These are phyloP conservation scores for Cirrhinus molitorella DNA, from an alignment of 2,797 vertebrate genomes.

Conservation along the genomic window DNA sequence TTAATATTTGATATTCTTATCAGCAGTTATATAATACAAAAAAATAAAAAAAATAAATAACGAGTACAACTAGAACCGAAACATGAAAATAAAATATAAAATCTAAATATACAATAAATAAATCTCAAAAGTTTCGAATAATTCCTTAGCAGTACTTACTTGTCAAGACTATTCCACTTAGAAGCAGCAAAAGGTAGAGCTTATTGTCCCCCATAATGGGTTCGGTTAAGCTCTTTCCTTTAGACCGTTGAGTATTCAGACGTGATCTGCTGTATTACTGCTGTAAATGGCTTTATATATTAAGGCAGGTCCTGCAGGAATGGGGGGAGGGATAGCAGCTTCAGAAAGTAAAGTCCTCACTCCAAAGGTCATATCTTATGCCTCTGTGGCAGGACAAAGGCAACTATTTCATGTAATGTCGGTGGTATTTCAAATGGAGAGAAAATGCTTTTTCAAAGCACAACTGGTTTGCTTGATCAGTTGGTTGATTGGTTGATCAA, in stretches of 20 bases:
- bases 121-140: background rate
- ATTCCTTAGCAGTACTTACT: slow-evolving; percentile 80
- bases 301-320: slow-evolving; percentile 15
- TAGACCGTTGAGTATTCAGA: slow-evolving; percentile 70
- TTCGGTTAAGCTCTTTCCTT: slow-evolving; percentile 76
- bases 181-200: slow-evolving; percentile 84
- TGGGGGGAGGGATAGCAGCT: slow-evolving; percentile 59
- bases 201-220: slow-evolving; percentile 88
- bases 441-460: background rate
- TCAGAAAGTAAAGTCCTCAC: slow-evolving; percentile 59
- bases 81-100: background rate
- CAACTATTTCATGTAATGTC: slow-evolving; percentile 67
- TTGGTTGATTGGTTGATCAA: background rate
- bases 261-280: slow-evolving; percentile 69
- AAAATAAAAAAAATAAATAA: no score
- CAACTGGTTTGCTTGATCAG: background rate
- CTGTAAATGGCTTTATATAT: slow-evolving; percentile 73
- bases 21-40: background rate
- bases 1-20: background rate
- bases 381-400: slow-evolving; percentile 80
- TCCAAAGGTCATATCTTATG: slow-evolving; percentile 79
- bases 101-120: background rate
- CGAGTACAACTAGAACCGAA: background rate
- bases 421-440: slow-evolving; percentile 22
- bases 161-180: slow-evolving; percentile 70